Percentiles rank a stretch among this genome's conserved stretches.
Evolutionary conservation across 2,113 vertebrate species (phyloP).

Genomic region (Nothocercus julius): DNA sequence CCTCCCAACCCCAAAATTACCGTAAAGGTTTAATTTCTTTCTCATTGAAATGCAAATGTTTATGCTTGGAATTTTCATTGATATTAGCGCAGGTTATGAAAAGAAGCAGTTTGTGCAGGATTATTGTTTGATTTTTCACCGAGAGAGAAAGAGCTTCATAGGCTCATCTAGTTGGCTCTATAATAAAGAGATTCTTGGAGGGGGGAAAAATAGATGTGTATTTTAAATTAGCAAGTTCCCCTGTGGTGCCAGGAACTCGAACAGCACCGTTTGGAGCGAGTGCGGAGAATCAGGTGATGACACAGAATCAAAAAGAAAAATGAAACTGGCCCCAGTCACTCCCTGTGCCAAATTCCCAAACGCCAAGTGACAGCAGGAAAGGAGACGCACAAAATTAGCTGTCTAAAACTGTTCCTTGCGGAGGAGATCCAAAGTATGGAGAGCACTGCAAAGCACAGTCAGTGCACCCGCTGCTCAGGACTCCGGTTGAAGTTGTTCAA

Average conservation of each 20-base stretch:
- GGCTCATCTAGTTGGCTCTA: not conserved
- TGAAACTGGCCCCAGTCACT: slow-evolving; percentile 4
- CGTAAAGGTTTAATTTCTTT: slow-evolving; percentile 46
- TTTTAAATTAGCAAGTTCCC: slow-evolving; percentile 51
- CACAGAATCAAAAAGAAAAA: slow-evolving; percentile 35
- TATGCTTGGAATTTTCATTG: slow-evolving; percentile 39
- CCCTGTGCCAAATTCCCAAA: slow-evolving; percentile 50
- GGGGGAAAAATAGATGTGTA: not conserved
- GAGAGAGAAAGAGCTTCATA: not conserved
- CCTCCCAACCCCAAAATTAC: slow-evolving; percentile 46
- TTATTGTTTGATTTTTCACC: not conserved
- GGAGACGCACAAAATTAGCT: slow-evolving; percentile 63
- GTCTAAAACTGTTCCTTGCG: not conserved
- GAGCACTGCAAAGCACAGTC: slow-evolving; percentile 34
- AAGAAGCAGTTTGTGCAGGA: not conserved
- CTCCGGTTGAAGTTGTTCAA: not conserved
- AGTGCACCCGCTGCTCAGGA: slow-evolving; percentile 38
- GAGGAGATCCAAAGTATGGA: slow-evolving; percentile 12
- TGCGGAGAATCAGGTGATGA: slow-evolving; percentile 52
- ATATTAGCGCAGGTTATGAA: not conserved
- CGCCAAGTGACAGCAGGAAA: slow-evolving; percentile 66
- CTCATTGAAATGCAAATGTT: slow-evolving; percentile 65
- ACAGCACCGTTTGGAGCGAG: not conserved
- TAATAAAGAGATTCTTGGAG: slow-evolving; percentile 26
- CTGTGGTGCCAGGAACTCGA: slow-evolving; percentile 50